Evolutionary conservation across 2,113 vertebrate species (phyloP).

Genomic region (Macrotis lagotis): DNA sequence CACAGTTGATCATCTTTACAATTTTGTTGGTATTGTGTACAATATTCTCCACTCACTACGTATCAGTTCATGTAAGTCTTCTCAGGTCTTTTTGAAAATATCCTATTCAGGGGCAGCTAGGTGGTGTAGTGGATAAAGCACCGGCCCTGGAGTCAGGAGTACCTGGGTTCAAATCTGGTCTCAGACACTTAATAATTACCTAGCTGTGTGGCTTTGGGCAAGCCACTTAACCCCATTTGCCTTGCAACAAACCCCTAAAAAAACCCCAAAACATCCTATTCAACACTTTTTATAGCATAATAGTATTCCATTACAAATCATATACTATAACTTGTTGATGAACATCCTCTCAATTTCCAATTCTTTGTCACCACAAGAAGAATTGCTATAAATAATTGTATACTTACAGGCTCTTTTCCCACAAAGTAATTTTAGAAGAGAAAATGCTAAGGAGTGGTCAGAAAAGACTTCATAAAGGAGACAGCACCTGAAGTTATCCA

Average conservation of each 20-base stretch:
- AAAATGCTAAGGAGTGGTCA: not conserved
- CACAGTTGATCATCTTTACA: too few species aligned
- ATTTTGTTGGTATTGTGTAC: too few species aligned
- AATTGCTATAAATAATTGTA: not conserved
- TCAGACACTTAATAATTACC: too few species aligned
- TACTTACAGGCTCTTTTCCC: not conserved
- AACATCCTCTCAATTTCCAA: not conserved
- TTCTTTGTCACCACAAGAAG: not conserved
- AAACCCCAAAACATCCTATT: too few species aligned
- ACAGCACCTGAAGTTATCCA: too few species aligned
- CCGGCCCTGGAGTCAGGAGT: too few species aligned
- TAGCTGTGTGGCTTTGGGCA: too few species aligned
- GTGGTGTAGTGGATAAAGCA: too few species aligned
- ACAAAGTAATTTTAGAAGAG: not conserved
- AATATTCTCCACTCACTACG: not conserved
- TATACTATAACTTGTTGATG: not conserved
- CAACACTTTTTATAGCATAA: not conserved
- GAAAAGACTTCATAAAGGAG: not conserved
- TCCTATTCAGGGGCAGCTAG: too few species aligned
- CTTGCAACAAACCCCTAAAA: too few species aligned
- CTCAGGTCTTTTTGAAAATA: not conserved
- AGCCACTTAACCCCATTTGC: too few species aligned
- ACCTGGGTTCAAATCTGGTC: too few species aligned
- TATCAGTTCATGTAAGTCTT: not conserved
- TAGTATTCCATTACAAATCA: not conserved